Conservation (phyloP, 2,113 vertebrate species). For the Danio rerio region DNA sequence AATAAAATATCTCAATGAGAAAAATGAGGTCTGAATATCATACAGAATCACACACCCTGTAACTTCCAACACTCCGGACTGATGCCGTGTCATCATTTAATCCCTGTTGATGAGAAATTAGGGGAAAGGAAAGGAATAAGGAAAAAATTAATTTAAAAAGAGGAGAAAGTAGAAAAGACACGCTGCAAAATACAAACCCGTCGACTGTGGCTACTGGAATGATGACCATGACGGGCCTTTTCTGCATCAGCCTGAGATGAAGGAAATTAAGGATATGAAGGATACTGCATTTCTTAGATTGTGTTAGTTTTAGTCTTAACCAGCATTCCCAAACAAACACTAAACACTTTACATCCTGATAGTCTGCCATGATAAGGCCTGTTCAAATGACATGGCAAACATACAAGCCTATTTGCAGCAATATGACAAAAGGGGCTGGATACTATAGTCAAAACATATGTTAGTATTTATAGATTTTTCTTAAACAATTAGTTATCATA, state of each 20-base stretch:
- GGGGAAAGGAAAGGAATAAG: constrained; percentile 55
- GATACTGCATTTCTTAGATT: background rate
- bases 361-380: background rate
- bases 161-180: constrained; percentile 52
- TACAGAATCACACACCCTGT: constrained; percentile 78
- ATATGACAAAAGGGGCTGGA: background rate
- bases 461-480: background rate
- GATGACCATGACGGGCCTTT: constrained; percentile 84
- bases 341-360: constrained; percentile 8
- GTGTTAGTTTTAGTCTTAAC: background rate
- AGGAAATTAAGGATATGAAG: constrained; percentile 58
- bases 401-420: background rate
- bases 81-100: constrained; percentile 76
- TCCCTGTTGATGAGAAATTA: constrained; percentile 73
- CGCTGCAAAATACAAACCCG: constrained; percentile 84
- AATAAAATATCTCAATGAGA: background rate
- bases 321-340: background rate
- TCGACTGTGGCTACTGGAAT: constrained; percentile 77
- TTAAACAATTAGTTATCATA: background rate
- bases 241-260: constrained; percentile 89
- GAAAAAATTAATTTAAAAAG: constrained; percentile 47
- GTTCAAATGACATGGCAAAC: background rate
- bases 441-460: background rate
- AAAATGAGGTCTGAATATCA: background rate
- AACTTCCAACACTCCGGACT: constrained; percentile 71